Percentiles rank a stretch among this genome's conserved stretches.
phyloP scores from a whole-genome alignment of 2,113 vertebrate genomes.

The Ameiurus melas region DNA sequence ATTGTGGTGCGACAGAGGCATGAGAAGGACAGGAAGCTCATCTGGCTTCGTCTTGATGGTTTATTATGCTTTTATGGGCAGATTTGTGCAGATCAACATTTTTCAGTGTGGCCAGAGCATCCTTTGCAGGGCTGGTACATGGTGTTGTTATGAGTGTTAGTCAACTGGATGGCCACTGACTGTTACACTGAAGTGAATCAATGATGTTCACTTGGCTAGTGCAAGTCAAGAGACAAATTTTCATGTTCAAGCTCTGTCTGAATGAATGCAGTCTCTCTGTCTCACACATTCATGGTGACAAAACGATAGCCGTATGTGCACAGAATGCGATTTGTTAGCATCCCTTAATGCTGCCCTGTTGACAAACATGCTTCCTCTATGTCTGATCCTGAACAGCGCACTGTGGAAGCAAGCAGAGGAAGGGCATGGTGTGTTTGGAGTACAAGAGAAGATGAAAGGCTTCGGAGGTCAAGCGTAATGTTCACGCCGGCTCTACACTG shows the following conservation, averaged over 20 bases:
- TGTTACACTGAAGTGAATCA: neutral
- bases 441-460: conserved; percentile 48
- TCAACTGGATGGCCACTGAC: neutral
- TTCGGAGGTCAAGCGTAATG: conserved; percentile 44
- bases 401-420: conserved; percentile 26
- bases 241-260: neutral
- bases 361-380: conserved; percentile 41
- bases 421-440: conserved; percentile 41
- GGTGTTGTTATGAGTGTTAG: neutral
- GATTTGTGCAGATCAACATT: neutral
- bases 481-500: conserved; percentile 41
- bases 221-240: neutral
- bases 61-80: neutral
- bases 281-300: conserved; percentile 17
- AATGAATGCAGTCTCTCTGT: conserved; percentile 7
- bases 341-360: conserved; percentile 32
- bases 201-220: neutral
- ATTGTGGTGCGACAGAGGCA: neutral
- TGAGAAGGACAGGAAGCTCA: neutral
- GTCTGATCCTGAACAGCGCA: conserved; percentile 14
- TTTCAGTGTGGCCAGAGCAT: neutral
- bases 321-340: conserved; percentile 48
- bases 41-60: neutral
- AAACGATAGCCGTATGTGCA: conserved; percentile 12
- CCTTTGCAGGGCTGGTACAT: neutral